Evolutionary conservation across 2,888 invertebrate genomes (phyloP), one percentile per base, ranked within the genome.

Genomic region (Drosophila algonquin): DNA sequence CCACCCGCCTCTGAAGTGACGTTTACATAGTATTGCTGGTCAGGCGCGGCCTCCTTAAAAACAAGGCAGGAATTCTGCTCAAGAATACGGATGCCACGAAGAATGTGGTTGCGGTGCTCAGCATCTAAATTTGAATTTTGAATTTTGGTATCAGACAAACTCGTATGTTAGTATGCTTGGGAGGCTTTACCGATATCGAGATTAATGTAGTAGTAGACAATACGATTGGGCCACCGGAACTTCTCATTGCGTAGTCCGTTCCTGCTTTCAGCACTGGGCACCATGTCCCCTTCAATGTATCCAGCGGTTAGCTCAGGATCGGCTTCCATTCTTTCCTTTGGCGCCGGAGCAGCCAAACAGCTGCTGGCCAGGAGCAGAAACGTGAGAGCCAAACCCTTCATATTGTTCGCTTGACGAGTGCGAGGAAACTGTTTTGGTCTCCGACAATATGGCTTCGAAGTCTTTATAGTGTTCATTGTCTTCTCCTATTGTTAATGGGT

Each of bases 281-380:
- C 90, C 76, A 96, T 96, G 82, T 97, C 96, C 2, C 96, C 96
- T 89, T 96, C 95, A 0, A 94, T 94, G 80, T 95, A 96, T 18
- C 93, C 94, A 0, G 96, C 95, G 77, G 94, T 91, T 85, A 96
- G 95, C 86, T 96, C 97, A 0, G 96, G 95, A 89, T 96, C 96
- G 10, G 73, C 56, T 32, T 72, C 71, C 9, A 58, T 18, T 50
- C 73, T 55, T 1, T 50, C 32, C 48, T 50, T 32, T 5, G 12
- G 21, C 8, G 62, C n/a, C 21, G 79, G 72, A 32, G 74, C 79
- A 24, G 74, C 70, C 7, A 47, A 3, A 44, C 64, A 51, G 55
- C 46, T 45, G 55, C 51, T 52, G 54, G 55, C 65, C 44, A 73
- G 30, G 9, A 16, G 35, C 0, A 73, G 10, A 18, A 48, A 44